A percentile compares a stretch with the other conserved stretches of the same genome.
Conservation (phyloP, 2,888 invertebrate genomes). For the Morpho helenor region DNA sequence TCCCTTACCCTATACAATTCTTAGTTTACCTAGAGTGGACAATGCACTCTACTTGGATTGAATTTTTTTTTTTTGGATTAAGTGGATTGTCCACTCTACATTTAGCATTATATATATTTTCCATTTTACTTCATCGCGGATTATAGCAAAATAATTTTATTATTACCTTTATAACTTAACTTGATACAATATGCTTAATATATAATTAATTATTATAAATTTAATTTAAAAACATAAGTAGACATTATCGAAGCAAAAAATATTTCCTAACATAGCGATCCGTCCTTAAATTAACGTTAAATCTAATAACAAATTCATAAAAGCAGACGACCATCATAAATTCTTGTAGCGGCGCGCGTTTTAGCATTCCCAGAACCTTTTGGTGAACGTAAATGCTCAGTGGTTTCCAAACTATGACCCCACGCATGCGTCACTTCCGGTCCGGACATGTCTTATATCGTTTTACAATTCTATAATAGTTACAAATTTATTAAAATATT, state of each 20-base stretch:
- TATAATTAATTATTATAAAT: too few relatives aligned
- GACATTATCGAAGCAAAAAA: not conserved
- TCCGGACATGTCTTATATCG: not conserved
- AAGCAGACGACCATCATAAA: slow-evolving; percentile 16
- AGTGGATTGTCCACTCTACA: too few relatives aligned
- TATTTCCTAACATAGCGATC: not conserved
- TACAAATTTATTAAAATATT: not conserved
- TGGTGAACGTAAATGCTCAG: slow-evolving; percentile 6
- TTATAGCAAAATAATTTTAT: too few relatives aligned
- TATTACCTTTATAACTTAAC: too few relatives aligned
- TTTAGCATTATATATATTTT: too few relatives aligned
- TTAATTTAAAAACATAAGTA: too few relatives aligned
- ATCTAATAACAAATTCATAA: slow-evolving; percentile 18
- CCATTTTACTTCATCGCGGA: too few relatives aligned
- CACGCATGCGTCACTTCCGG: not conserved
- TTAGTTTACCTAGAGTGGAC: too few relatives aligned
- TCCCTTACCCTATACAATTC: too few relatives aligned
- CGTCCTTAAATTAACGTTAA: not conserved
- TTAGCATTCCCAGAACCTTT: slow-evolving; percentile 16
- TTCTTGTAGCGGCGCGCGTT: slow-evolving; percentile 15
- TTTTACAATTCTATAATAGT: not conserved
- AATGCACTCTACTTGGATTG: too few relatives aligned
- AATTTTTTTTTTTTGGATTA: too few relatives aligned
- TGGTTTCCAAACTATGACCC: slow-evolving; percentile 1
- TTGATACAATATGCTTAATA: too few relatives aligned